A percentile compares a stretch with the other conserved stretches of the same genome.
Conservation (phyloP, 2,888 invertebrate genomes). For the Pristionchus exspectatus region DNA sequence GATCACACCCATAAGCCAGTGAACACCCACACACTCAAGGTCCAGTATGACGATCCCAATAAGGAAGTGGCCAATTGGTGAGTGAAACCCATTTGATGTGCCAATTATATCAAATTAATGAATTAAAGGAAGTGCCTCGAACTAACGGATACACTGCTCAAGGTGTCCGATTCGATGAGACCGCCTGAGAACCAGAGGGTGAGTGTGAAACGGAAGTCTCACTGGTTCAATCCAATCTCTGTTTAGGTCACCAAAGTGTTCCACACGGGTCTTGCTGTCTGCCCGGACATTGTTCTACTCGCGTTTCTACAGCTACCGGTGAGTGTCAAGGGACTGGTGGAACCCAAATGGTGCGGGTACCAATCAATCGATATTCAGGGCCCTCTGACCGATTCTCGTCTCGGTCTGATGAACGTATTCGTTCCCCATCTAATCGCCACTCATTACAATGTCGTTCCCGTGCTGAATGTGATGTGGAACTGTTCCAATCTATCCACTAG, state of each 20-base stretch:
- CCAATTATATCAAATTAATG: neutral
- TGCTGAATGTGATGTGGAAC: conserved; percentile 94
- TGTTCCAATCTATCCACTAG: conserved; percentile 54
- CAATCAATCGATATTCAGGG: neutral
- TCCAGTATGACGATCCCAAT: conserved; percentile 94
- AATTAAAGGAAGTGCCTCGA: conserved; percentile 87
- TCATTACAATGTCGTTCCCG: conserved; percentile 96
- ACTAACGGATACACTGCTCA: conserved; percentile 90
- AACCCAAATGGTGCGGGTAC: neutral
- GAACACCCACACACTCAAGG: conserved; percentile 87
- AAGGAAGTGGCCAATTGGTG: conserved; percentile 93
- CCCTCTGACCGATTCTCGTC: conserved; percentile 22
- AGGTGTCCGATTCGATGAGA: conserved; percentile 83
- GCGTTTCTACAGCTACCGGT: conserved; percentile 88
- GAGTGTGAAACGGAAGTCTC: conserved; percentile 9
- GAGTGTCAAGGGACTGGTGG: neutral
- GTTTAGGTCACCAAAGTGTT: conserved; percentile 54
- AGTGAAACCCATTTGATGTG: conserved; percentile 6
- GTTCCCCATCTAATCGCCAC: conserved; percentile 80
- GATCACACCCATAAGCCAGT: conserved; percentile 92
- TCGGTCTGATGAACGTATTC: conserved; percentile 32
- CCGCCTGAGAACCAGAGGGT: conserved; percentile 52
- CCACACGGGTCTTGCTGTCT: conserved; percentile 79
- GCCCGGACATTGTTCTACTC: conserved; percentile 93
- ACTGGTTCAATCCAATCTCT: neutral